Percentiles rank a stretch among this genome's conserved stretches.
These are phyloP conservation scores for Turdus rufiventris DNA, from an alignment of 2,113 vertebrate genomes.

Conservation along the genomic window DNA sequence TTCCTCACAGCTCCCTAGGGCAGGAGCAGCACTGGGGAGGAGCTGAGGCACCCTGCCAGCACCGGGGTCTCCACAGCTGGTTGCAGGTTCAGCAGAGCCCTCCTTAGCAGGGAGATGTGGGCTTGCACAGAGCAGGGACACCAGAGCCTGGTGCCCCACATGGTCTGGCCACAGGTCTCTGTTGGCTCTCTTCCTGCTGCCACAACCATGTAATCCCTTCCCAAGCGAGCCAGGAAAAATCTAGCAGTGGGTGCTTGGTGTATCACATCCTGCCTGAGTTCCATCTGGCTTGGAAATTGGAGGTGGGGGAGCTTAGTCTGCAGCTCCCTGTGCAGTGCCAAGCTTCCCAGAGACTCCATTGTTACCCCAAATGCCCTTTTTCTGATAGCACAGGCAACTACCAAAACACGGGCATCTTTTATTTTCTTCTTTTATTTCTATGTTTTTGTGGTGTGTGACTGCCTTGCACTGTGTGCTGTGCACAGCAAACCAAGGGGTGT, in stretches of 20 bases:
- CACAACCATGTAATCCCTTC: not conserved
- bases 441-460: fast-evolving
- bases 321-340: fast-evolving
- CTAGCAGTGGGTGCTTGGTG: not conserved
- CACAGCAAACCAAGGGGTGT: not conserved
- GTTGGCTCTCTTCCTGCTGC: not conserved
- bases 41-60: not conserved
- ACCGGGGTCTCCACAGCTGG: fast-evolving
- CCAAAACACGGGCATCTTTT: fast-evolving
- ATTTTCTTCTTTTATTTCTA: not conserved
- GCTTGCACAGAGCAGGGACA: not conserved
- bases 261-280: not conserved
- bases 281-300: not conserved
- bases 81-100: not conserved
- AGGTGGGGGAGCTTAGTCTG: not conserved
- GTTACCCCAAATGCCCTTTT: not conserved
- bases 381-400: not conserved
- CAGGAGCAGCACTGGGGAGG: not conserved
- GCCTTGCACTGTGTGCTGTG: not conserved
- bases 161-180: fast-evolving
- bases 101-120: not conserved
- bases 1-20: not conserved
- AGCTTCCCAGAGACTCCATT: not conserved
- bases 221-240: not conserved
- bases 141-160: not conserved